Conservation (phyloP, 2,113 vertebrate species). For the Laticauda laticaudata region DNA sequence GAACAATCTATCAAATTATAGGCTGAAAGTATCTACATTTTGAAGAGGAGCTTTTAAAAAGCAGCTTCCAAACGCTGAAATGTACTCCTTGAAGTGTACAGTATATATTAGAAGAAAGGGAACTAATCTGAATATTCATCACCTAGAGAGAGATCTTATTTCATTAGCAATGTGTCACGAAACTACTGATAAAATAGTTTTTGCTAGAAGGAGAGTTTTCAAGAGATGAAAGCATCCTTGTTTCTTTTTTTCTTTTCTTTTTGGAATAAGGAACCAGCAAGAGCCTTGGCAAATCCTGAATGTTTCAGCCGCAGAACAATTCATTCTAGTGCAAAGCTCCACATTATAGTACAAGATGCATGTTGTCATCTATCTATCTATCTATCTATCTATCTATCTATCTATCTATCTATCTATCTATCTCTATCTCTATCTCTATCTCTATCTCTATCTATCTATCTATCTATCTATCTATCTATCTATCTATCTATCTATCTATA, state of each 20-base stretch:
- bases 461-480: no score
- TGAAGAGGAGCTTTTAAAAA: constrained; percentile 29
- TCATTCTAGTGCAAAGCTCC: constrained; percentile 21
- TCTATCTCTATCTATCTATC: no score
- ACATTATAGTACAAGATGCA: no score
- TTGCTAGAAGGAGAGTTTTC: constrained; percentile 56
- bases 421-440: no score
- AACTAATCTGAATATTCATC: constrained; percentile 29
- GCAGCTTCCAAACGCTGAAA: constrained; percentile 27
- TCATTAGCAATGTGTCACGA: constrained; percentile 64
- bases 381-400: no score
- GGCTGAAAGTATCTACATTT: constrained; percentile 10
- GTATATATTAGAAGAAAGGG: not conserved
- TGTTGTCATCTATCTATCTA: not conserved
- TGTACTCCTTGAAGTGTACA: constrained; percentile 48
- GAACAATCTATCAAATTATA: constrained; percentile 29
- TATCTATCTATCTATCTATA: no score
- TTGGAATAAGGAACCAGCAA: constrained; percentile 47
- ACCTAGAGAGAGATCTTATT: constrained; percentile 36
- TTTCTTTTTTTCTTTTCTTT: not conserved
- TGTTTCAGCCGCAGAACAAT: constrained; percentile 31
- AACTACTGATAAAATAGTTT: constrained; percentile 57
- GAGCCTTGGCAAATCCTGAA: constrained; percentile 43
- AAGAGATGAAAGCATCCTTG: not conserved
- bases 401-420: no score